phyloP scores from a whole-genome alignment of 2,797 vertebrate species.

The Scolopax rusticola region DNA sequence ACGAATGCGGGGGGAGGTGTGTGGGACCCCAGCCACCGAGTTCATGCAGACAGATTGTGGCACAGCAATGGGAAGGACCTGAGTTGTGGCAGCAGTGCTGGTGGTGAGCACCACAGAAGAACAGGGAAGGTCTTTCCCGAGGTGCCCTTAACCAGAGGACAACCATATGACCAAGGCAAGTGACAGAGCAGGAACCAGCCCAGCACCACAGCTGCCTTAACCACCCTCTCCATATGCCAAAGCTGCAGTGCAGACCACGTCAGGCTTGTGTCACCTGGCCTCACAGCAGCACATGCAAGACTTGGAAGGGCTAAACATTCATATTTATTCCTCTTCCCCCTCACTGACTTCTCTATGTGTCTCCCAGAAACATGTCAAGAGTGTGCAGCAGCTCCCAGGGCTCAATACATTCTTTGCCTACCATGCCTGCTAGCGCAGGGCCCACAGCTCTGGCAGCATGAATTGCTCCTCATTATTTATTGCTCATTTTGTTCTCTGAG shows the following conservation, averaged over 20 bases:
- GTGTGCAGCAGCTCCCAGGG: not conserved
- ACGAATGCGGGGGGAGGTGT: fast-evolving
- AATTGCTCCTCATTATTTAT: constrained; percentile 74
- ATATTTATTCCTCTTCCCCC: not conserved
- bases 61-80: not conserved
- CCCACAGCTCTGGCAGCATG: constrained; percentile 37
- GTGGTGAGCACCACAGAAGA: not conserved
- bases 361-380: not conserved
- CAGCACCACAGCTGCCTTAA: fast-evolving
- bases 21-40: not conserved
- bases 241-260: not conserved
- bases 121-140: not conserved
- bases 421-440: constrained; percentile 3
- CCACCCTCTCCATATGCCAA: not conserved
- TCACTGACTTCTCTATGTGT: not conserved
- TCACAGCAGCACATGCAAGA: not conserved
- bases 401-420: constrained; percentile 28
- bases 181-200: not conserved
- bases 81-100: not conserved
- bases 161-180: not conserved
- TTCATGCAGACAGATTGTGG: not conserved
- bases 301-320: constrained; percentile 1
- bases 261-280: not conserved
- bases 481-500: constrained; percentile 65
- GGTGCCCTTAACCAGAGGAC: not conserved